These are phyloP conservation scores for Phylloscopus trochiloides DNA, from an alignment of 2,113 vertebrate species.

Conservation along the genomic window DNA sequence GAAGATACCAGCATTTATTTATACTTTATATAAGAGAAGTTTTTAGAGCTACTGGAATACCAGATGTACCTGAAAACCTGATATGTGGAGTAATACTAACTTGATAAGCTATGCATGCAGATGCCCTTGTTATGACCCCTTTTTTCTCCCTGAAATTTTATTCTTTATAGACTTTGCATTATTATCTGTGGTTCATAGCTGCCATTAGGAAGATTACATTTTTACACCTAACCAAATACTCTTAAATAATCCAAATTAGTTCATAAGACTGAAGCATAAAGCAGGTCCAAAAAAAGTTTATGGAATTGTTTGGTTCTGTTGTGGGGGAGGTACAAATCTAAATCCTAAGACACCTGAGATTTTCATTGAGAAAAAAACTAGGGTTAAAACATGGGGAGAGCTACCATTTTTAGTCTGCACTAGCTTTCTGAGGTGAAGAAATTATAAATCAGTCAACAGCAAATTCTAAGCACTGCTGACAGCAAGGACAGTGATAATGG, in stretches of 20 bases:
- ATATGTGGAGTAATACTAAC: not conserved
- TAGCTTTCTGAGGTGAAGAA: not conserved
- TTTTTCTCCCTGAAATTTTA: not conserved
- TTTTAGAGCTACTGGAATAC: not conserved
- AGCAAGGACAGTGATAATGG: not conserved
- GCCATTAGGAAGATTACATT: not conserved
- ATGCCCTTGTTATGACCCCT: not conserved
- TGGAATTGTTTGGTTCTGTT: not conserved
- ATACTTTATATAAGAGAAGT: not conserved
- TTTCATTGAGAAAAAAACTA: not conserved
- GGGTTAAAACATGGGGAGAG: not conserved
- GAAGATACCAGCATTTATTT: not conserved
- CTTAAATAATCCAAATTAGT: not conserved
- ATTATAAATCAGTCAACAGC: not conserved
- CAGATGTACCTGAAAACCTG: not conserved
- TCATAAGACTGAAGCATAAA: not conserved
- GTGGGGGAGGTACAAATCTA: not conserved
- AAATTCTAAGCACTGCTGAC: not conserved
- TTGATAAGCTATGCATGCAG: not conserved
- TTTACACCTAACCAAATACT: not conserved
- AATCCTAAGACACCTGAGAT: not conserved
- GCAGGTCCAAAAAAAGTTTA: not conserved
- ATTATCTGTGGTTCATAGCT: not conserved
- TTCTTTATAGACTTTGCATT: not conserved
- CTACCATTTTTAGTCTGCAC: not conserved